phyloP scores from a whole-genome alignment of 1,140 invertebrate species.

The Lasioglossum baleicum region DNA sequence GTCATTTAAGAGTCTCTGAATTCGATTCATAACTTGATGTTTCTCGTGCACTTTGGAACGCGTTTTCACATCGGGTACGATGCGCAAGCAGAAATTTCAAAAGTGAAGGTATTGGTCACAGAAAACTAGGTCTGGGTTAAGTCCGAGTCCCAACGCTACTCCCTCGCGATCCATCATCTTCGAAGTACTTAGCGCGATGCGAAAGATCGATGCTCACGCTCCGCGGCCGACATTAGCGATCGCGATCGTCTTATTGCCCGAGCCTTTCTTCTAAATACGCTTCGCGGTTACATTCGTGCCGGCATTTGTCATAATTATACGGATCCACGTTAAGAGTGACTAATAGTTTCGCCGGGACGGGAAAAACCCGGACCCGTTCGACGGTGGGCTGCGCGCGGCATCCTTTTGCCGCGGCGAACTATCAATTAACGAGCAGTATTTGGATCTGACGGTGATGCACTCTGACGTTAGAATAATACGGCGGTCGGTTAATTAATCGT shows the following conservation, averaged over 20 bases:
- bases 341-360: not conserved
- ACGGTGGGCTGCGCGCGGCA: not conserved
- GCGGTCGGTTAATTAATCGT: not conserved
- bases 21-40: no score
- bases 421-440: slow-evolving; percentile 24
- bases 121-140: not conserved
- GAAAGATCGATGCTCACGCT: slow-evolving; percentile 12
- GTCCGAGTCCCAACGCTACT: not conserved
- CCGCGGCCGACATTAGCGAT: not conserved
- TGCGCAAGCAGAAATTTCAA: not conserved
- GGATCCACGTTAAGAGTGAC: slow-evolving; percentile 5
- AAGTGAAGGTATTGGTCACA: not conserved
- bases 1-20: no score
- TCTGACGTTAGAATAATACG: not conserved
- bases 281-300: not conserved
- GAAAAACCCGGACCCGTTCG: not conserved
- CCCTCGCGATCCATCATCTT: slow-evolving; percentile 11
- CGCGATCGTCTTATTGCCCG: not conserved
- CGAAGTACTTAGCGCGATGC: not conserved
- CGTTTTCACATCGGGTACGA: no score
- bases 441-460: slow-evolving; percentile 28
- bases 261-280: slow-evolving; percentile 17
- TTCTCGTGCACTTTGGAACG: no score
- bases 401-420: not conserved
- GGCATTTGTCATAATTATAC: slow-evolving; percentile 33